Base-by-base conservation (phyloP, 2,888 invertebrate species). In the Cheilosia vernalis region DNA sequence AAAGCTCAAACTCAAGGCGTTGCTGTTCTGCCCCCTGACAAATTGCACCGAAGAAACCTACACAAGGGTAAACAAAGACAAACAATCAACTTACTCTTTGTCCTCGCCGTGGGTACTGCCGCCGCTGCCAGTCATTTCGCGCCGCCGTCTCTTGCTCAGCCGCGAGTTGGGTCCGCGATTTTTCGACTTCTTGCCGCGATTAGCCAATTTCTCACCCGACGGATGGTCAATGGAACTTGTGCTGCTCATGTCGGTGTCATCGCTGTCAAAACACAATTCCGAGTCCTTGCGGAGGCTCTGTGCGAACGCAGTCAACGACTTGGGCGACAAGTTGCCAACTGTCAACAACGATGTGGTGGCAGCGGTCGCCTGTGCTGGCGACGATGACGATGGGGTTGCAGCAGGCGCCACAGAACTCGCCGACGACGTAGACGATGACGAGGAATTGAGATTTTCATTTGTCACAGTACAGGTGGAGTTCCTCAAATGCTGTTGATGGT, bases 161-260 rank as follows among this genome's bases (percentile, higher is more conserved):
- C 64, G 88, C 87, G 78, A 77, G 56, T 67, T 69, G 7, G 83
- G 19, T 47, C 83, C 87, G 6, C 87, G 87, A 37, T 87, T 80
- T 85, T 89, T 89, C 0, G 87, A 81, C 58, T 88, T 86, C 49
- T 81, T 86, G 2, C 77, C 81, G 4, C 81, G 86, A 69, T 58
- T 82, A 0, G 61, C 58, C 40, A 56, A 47, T 47, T 86, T 86
- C 37, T 86, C 85, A 58, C 76, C 72, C 79, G 19, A 74, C 37
- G 79, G 81, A 69, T 87, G 87, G 37, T 91, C 90, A 60, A 90
- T 88, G 0, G 92, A 91, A 67, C 91, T 92, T 27, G 91, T 91
- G 85, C 91, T 92, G 69, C 92, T 92, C 89, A 90, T 90, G 56
- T 92, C 92, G 0, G 92, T 92, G 60, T 91, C 91, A 87, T 92